phyloP scores from a whole-genome alignment of 2,888 invertebrate species.

The Orchesellides sinensis region DNA sequence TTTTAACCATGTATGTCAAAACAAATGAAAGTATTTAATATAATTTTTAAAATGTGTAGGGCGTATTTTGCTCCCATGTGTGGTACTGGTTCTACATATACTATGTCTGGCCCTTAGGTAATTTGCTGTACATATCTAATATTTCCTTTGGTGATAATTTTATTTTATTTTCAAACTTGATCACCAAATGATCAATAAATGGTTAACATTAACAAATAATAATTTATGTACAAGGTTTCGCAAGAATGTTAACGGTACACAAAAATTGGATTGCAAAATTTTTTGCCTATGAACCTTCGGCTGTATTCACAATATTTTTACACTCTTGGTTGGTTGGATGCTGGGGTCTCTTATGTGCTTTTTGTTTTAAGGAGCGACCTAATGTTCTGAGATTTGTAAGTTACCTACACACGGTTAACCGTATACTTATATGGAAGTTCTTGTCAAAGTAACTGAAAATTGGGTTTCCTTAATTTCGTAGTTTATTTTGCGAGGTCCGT shows the following conservation, averaged over 20 bases:
- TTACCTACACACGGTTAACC: too few relatives aligned
- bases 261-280: not conserved
- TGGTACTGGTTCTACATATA: constrained; percentile 8
- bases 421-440: too few relatives aligned
- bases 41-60: too few relatives aligned
- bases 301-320: not conserved
- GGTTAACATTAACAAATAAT: not conserved
- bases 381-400: not conserved
- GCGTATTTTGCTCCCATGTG: too few relatives aligned
- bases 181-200: not conserved
- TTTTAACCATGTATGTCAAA: not conserved
- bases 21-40: too few relatives aligned
- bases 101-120: not conserved
- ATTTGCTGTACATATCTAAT: not conserved
- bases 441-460: not conserved
- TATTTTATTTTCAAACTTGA: not conserved
- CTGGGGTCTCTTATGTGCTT: constrained; percentile 2
- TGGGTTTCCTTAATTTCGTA: not conserved
- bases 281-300: too few relatives aligned
- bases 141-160: too few relatives aligned
- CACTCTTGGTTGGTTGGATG: constrained; percentile 19
- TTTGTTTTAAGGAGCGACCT: constrained; percentile 22
- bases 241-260: not conserved
- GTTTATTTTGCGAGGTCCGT: constrained; percentile 19
- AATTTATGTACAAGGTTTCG: constrained; percentile 1